A percentile compares a stretch with the other conserved stretches of the same genome.
phyloP scores from a whole-genome alignment of 2,888 invertebrate species.

The Coenonympha glycerion region DNA sequence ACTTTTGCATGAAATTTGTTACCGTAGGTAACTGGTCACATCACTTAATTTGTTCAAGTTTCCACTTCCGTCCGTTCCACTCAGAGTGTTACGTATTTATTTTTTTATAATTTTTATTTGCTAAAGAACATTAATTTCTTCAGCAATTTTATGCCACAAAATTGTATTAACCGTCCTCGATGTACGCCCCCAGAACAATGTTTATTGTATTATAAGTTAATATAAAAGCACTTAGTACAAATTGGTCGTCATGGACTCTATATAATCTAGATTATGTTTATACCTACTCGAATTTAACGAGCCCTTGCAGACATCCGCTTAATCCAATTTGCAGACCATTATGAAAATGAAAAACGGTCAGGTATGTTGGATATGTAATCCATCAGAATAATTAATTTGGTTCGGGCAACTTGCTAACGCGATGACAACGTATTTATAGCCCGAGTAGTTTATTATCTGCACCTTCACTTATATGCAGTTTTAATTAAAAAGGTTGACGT shows the following conservation, averaged over 20 bases:
- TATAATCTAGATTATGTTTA: conserved; percentile 6
- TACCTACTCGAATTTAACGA: conserved; percentile 29
- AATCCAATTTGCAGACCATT: conserved; percentile 31
- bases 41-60: too few species aligned
- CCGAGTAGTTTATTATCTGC: conserved; percentile 6
- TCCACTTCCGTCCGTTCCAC: too few species aligned
- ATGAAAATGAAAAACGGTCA: conserved; percentile 30
- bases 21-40: too few species aligned
- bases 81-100: too few species aligned
- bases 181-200: background rate
- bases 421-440: conserved; percentile 23
- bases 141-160: background rate
- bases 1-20: too few species aligned
- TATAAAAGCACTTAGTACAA: conserved; percentile 18
- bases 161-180: background rate
- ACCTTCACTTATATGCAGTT: conserved; percentile 7
- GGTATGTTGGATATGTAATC: conserved; percentile 27
- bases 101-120: too few species aligned
- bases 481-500: conserved; percentile 11
- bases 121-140: background rate
- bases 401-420: conserved; percentile 23
- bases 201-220: background rate
- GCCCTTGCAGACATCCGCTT: conserved; percentile 29
- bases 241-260: conserved; percentile 15
- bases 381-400: conserved; percentile 31